These are phyloP conservation scores for Cryptus armator DNA, from an alignment of 2,888 invertebrate species.

Conservation along the genomic window DNA sequence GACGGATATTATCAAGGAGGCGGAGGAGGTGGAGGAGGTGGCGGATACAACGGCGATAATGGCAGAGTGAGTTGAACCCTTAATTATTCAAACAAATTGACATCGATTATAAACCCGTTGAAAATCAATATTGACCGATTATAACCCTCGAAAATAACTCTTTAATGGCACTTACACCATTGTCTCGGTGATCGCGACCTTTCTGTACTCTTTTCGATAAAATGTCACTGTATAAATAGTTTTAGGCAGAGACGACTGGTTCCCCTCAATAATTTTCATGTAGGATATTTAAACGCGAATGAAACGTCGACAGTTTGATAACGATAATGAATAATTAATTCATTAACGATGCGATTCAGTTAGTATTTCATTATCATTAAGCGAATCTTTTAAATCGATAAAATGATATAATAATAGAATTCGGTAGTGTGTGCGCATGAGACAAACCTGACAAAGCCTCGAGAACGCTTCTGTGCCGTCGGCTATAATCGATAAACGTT, in stretches of 20 bases:
- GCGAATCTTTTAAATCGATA: background rate
- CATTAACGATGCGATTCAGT: background rate
- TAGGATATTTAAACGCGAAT: background rate
- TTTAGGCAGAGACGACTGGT: no score
- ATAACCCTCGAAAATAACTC: background rate
- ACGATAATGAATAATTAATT: background rate
- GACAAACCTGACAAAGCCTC: background rate
- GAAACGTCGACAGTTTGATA: background rate
- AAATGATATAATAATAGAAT: background rate
- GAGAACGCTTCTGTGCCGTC: background rate
- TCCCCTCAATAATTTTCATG: background rate
- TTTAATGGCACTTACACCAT: no score
- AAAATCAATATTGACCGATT: background rate
- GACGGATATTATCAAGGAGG: constrained; percentile 66
- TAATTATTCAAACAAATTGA: background rate
- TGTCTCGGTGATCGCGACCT: no score
- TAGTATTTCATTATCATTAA: background rate
- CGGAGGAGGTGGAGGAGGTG: constrained; percentile 38
- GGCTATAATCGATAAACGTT: background rate
- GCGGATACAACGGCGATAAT: constrained; percentile 71
- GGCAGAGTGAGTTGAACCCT: constrained; percentile 74
- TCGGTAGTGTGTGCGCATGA: background rate
- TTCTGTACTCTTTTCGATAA: no score
- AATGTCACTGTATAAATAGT: background rate
- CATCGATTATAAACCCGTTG: background rate